These are phyloP conservation scores for Aquatica leii DNA, from an alignment of 2,888 invertebrate genomes.

Conservation along the genomic window DNA sequence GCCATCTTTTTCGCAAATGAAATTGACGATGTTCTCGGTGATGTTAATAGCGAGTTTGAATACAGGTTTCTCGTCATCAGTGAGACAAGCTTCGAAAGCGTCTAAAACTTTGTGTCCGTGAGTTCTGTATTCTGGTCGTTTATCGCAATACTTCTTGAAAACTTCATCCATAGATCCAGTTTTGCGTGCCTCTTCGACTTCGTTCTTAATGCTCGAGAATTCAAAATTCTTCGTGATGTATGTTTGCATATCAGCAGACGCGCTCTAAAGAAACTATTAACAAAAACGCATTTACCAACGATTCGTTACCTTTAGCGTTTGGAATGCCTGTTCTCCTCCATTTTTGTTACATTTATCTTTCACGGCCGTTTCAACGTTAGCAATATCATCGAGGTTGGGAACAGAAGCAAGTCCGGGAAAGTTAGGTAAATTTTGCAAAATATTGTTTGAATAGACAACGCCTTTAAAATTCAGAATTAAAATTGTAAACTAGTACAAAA, in stretches of 20 bases:
- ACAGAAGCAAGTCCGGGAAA: constrained; percentile 54
- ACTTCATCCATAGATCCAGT: constrained; percentile 66
- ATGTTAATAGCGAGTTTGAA: constrained; percentile 61
- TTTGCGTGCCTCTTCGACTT: constrained; percentile 63
- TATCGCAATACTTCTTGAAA: constrained; percentile 64
- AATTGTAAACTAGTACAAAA: neutral
- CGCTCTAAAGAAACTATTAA: constrained; percentile 46
- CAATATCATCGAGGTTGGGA: constrained; percentile 55
- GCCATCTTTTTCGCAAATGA: constrained; percentile 66
- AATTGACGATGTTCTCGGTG: constrained; percentile 61
- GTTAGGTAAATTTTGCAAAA: neutral
- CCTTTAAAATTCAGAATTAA: neutral
- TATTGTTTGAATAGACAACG: neutral
- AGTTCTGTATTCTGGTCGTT: constrained; percentile 57
- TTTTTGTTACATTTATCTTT: constrained; percentile 58
- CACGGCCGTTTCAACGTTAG: constrained; percentile 52
- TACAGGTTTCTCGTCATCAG: constrained; percentile 59
- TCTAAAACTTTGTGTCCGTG: constrained; percentile 61
- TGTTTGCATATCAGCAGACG: constrained; percentile 48
- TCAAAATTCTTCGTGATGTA: constrained; percentile 59
- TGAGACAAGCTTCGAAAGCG: constrained; percentile 61
- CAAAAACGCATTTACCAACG: no score
- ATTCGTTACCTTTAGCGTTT: constrained; percentile 52
- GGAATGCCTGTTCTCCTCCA: constrained; percentile 58
- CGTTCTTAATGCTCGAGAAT: constrained; percentile 56